A percentile compares a stretch with the other conserved stretches of the same genome.
These are phyloP conservation scores for Hydrozoanthus tunicans DNA, from an alignment of 64 coral and sea anemone species.

Conservation along the genomic window DNA sequence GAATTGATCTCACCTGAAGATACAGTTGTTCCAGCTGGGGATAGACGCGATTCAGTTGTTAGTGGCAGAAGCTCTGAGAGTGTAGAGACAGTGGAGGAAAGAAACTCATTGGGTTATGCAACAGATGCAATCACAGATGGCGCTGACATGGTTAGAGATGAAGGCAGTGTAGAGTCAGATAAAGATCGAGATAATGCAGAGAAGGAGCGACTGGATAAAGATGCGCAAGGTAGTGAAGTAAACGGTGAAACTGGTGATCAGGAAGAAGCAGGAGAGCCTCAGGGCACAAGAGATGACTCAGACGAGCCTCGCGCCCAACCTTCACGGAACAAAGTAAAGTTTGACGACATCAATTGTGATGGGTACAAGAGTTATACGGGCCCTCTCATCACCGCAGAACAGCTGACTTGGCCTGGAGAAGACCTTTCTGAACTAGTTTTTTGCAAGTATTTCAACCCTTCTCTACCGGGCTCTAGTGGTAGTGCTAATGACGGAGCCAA, in stretches of 20 bases:
- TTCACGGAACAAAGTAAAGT: constrained; percentile 67
- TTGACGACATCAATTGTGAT: constrained; percentile 71
- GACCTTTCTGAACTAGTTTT: constrained; percentile 87
- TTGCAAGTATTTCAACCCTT: constrained; percentile 82
- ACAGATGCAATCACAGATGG: not conserved
- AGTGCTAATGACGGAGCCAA: constrained; percentile 56
- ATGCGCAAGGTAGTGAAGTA: not conserved
- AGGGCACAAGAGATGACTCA: not conserved
- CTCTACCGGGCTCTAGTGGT: constrained; percentile 35
- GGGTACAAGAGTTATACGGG: constrained; percentile 64
- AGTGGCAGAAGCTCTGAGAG: constrained; percentile 26
- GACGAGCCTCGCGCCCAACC: not conserved
- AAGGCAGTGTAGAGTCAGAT: constrained; percentile 12
- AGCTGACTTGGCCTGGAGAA: constrained; percentile 78
- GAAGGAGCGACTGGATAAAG: not conserved
- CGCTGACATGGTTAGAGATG: not conserved
- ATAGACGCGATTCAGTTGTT: not conserved
- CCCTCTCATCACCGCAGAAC: constrained; percentile 78
- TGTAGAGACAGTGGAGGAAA: not conserved
- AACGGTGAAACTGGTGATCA: not conserved
- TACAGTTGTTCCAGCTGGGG: constrained; percentile 16
- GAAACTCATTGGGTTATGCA: not conserved
- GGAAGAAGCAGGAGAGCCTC: not conserved
- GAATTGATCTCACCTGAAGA: not conserved
- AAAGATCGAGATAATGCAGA: constrained; percentile 14